Evolutionary conservation across 53 echinoderm and acorn worm genomes (phyloP).

Genomic region (Zoroaster sp.): DNA sequence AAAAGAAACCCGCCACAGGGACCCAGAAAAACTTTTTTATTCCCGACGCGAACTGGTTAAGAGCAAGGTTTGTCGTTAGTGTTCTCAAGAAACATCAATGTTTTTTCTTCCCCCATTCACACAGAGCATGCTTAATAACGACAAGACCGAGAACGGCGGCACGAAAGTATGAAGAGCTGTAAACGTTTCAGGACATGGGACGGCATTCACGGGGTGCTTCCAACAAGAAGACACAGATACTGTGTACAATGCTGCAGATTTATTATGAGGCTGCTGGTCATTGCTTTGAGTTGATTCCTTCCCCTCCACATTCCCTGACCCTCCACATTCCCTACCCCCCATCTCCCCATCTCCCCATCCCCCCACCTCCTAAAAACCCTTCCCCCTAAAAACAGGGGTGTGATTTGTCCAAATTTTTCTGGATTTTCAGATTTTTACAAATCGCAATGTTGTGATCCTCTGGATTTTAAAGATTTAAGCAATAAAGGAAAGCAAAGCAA

Average conservation of each 20-base stretch:
- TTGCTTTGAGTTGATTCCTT: background rate
- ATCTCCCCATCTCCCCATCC: background rate
- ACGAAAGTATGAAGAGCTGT: slow-evolving; percentile 16
- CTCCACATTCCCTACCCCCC: background rate
- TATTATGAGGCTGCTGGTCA: background rate
- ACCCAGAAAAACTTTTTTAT: no score
- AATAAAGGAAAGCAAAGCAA: no score
- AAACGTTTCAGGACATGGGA: background rate
- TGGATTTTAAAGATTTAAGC: no score
- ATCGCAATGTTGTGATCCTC: no score
- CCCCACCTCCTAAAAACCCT: background rate
- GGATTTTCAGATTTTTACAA: no score
- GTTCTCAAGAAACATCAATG: background rate
- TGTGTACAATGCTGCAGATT: background rate
- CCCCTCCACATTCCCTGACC: background rate
- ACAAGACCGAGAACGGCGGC: slow-evolving; percentile 8
- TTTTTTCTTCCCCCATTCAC: background rate
- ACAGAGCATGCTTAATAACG: slow-evolving; percentile 37
- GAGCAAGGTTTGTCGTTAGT: background rate
- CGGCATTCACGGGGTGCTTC: background rate
- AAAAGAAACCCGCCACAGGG: no score
- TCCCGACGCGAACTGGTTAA: no score
- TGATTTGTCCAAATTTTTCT: no score
- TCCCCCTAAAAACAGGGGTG: no score
- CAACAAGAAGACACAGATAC: background rate